Base-by-base conservation (phyloP, 2,797 vertebrate species). In the Anguilla anguilla region DNA sequence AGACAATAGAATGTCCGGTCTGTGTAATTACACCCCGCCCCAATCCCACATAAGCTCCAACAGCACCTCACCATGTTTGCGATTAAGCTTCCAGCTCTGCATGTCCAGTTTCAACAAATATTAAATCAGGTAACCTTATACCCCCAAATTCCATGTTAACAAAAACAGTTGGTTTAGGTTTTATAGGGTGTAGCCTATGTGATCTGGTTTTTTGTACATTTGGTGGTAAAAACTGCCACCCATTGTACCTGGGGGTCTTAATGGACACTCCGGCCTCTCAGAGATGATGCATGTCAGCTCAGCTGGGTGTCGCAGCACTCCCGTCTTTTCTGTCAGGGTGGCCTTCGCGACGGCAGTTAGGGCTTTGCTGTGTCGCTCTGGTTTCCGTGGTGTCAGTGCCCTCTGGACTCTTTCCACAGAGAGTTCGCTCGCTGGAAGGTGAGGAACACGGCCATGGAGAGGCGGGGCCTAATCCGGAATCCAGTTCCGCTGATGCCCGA, bases 351-450 rank as follows among this genome's bases (percentile, higher is more conserved):
- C 3, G 7, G 9, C 28, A 28, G 67, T 67, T 22, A 22, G 19
- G 13, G 2, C 15, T 2, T 35, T 79, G 39, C 10, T 43, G 19
- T 39, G 74, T 51, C 3, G 3, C 17, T 9, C 39, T 51, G 77
- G 77, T 49, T 81, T 49, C 43, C 46, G 28, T 81, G 77, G 19
- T 43, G 10, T 81, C 77, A 81, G 22, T 19, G 22, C 6, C 6
- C 17, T 46, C 49, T 61, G 83, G 17, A 59, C 31, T 85, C n/a
- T 17, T 31, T 39, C 31, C 35, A 43, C 90, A 99, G 99, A 97
- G 99, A 99, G 96, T 99, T 99, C 98, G 99, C 98, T 96, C 98
- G 99, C 97, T 99, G 99, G 99, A 99, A 99, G 98, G 99, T 99
- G 98, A 99, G 98, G 96, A 99, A 99, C 95, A 99, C 97, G 84